Conservation (phyloP, 1,140 invertebrate genomes). For the Cotesia glomerata region DNA sequence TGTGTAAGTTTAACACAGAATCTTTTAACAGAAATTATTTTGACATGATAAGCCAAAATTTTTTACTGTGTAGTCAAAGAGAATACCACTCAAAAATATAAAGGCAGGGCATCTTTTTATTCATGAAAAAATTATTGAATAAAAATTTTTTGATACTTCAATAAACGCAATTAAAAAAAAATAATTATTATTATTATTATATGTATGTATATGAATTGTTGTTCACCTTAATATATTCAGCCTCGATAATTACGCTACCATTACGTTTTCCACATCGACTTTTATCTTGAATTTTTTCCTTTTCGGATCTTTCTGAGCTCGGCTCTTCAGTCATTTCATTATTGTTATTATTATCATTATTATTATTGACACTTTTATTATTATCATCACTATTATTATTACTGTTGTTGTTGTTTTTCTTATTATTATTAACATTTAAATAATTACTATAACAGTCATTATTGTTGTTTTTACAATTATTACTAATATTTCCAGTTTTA, state of each 20-base stretch:
- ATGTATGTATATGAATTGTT: background rate
- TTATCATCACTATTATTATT: slow-evolving; percentile 35
- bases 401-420: slow-evolving; percentile 29
- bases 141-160: too few species aligned
- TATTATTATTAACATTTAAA: slow-evolving; percentile 39
- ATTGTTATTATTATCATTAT: slow-evolving; percentile 21
- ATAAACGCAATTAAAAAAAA: too few species aligned
- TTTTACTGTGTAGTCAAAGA: too few species aligned
- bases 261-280: background rate
- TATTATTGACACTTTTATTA: slow-evolving; percentile 38
- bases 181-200: too few species aligned
- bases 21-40: too few species aligned
- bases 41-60: too few species aligned
- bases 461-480: slow-evolving; percentile 33
- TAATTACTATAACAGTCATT: background rate
- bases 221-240: too few species aligned
- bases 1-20: too few species aligned
- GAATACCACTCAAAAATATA: too few species aligned
- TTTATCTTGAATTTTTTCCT: background rate
- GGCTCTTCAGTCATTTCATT: slow-evolving; percentile 36
- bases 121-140: too few species aligned
- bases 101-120: too few species aligned
- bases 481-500: slow-evolving; percentile 55
- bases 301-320: background rate
- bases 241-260: too few species aligned